Evolutionary conservation across 2,888 invertebrate species (phyloP).

Genomic region (Xanthia icteritia): DNA sequence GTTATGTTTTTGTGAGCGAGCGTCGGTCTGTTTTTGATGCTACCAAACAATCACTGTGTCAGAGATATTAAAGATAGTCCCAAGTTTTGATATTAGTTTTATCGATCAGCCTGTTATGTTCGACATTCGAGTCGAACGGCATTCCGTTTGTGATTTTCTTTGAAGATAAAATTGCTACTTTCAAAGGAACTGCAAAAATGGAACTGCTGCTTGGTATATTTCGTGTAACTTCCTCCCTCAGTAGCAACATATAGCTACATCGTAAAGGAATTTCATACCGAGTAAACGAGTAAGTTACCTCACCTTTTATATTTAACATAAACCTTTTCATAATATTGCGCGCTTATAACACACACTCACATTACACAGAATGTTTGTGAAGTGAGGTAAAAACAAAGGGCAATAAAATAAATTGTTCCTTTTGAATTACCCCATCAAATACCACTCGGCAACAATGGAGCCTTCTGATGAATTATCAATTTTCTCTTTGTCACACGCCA

Average conservation of each 20-base stretch:
- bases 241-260: slow-evolving; percentile 24
- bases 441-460: slow-evolving; percentile 81
- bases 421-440: slow-evolving; percentile 82
- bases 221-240: slow-evolving; percentile 26
- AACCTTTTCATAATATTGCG: slow-evolving; percentile 56
- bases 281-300: slow-evolving; percentile 53
- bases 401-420: slow-evolving; percentile 80
- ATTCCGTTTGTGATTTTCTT: slow-evolving; percentile 47
- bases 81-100: slow-evolving; percentile 61
- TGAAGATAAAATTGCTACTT: slow-evolving; percentile 38
- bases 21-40: slow-evolving; percentile 34
- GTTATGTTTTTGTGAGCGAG: slow-evolving; percentile 31
- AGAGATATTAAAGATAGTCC: slow-evolving; percentile 48
- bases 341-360: slow-evolving; percentile 53
- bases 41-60: slow-evolving; percentile 51
- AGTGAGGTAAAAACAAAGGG: slow-evolving; percentile 77
- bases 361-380: slow-evolving; percentile 61
- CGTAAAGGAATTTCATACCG: slow-evolving; percentile 43
- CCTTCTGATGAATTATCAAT: slow-evolving; percentile 87
- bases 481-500: slow-evolving; percentile 86
- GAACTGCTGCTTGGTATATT: slow-evolving; percentile 43
- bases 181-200: slow-evolving; percentile 41
- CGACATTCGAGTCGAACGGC: slow-evolving; percentile 29
- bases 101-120: slow-evolving; percentile 49
- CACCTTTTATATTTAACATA: slow-evolving; percentile 60